Base-by-base conservation (phyloP, 2,113 vertebrate species). In the Capra hircus region DNA sequence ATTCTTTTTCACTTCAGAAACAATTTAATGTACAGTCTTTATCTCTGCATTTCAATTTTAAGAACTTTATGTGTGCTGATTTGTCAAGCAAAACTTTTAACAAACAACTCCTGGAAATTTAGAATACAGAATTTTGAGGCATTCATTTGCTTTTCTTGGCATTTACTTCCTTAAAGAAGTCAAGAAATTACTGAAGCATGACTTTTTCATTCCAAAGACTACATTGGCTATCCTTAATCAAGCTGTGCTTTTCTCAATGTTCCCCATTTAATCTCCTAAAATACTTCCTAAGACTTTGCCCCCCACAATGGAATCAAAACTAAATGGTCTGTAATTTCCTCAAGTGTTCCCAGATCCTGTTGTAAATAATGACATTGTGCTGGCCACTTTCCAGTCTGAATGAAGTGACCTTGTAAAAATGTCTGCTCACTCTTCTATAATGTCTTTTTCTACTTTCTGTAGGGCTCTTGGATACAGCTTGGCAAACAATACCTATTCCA, bases 261-360 rank as follows among this genome's bases (percentile, higher is more conserved):
- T 98, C 97, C 97, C 94, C 97, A 98, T 99, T 99, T 99, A 99
- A 99, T 98, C 98, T 98, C 98, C 98, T 98, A 98, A 99, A 99
- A 98, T 98, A 98, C 98, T 99, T 99, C 98, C 98, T 98, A 98
- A 98, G 98, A 98, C 98, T 98, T 98, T 95, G 96, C 97, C 97
- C 99, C 98, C 98, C 96, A 98, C 98, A 98, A 99, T 99, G 97
- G 97, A 98, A 99, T 99, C 98, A 98, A 98, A 98, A 98, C 98
- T 98, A 99, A 99, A 98, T 98, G 98, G 98, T 98, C 98, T 98
- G 89, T 99, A 99, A 99, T 99, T 99, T 99, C 97, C 98, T 99
- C 98, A 99, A 99, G 98, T 98, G 98, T 99, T 98, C 98, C 97
- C 95, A 98, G 98, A 98, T 98, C 98, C 98, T 97, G 90, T 99